Base-by-base conservation (phyloP, 2,888 invertebrate genomes). In the Nymphalis c-album region DNA sequence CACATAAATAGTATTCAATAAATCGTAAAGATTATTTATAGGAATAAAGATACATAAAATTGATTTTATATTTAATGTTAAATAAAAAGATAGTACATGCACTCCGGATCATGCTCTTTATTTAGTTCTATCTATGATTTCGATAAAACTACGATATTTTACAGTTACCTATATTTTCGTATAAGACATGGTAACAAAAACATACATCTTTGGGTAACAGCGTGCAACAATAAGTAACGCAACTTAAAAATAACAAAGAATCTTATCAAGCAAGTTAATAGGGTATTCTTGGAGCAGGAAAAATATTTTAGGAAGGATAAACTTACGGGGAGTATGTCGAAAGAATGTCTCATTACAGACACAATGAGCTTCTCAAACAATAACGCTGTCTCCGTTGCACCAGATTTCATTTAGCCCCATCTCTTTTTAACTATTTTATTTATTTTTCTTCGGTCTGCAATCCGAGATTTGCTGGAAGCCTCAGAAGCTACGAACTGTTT, bases 341-440 rank as follows among this genome's bases (percentile, higher is more conserved):
- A 71, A 70, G 74, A 73, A 75, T 76, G 70, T 73, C 77, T 78
- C 76, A 77, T 78, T 77, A 76, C 74, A 47, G 66, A 60, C 57
- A 57, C 57, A 57, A 57, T 76, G 74, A 74, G 73, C 71, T 67
- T 65, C 65, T 69, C 70, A 55, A 63, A 68, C 70, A 73, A 69
- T 71, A 76, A 78, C 78, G 78, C 76, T 75, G 63, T 71, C 60
- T 40, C 67, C 68, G 65, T 67, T 73, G 72, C 74, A 72, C 71
- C 68, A 71, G 74, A 74, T 78, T 78, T 76, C 74, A 76, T 79
- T 75, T 74, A 73, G 73, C 48, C 57, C 63, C 71, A 63, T 77
- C 73, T 70, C 72, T 72, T 68, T 75, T 73, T 68, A 50, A 67
- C 66, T 68, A 64, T 53, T 73, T 68, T 72, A 71, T 73, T 75